Base-by-base conservation (phyloP, 2,888 invertebrate genomes). In the Dastarcus helophoroides region DNA sequence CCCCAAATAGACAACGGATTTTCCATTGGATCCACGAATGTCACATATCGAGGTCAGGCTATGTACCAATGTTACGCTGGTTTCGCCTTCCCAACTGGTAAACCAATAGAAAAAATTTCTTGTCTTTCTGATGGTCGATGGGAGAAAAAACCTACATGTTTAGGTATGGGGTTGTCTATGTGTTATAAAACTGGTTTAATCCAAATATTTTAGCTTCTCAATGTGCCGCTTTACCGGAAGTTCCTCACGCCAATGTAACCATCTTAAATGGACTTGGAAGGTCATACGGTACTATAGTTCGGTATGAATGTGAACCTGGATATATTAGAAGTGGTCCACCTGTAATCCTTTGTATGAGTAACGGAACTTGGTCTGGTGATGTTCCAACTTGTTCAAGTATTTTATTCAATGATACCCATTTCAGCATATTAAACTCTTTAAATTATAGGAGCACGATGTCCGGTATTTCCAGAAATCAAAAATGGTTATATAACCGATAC, bases 1-100 rank as follows among this genome's bases (percentile, higher is more conserved):
- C 94, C 94, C 32, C 95, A 95, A 70, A 95, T 95, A 40, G 89
- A 91, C 54, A 95, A 94, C 58, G 94, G 94, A 26, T 94, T 93
- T 62, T 93, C 93, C 2, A 90, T 90, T 55, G 89, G 88, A 26
- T 90, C 94, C 1, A 83, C 90, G 3, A 94, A 94, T 60, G 94
- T 95, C 4, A 94, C 93, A 1, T 95, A 88, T 54, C 74, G 79
- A 38, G 94, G 93, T 17, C 71, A 88, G 42, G 93, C 93, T 32
- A 90, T 88, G 58, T 95, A 94, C 58, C 91, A 93, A 54, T 95
- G 94, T 56, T 94, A 95, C 57, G 91, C 93, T 31, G 94, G 91
- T 23, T 93, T 93, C 55, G 88, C 88, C 29, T 94, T 95, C 53
- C 79, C 89, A 3, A 84, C 88, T 29, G 82, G 83, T 29, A 71